phyloP scores from a whole-genome alignment of 2,113 vertebrate genomes.

The Phalacrocorax pelagicus region DNA sequence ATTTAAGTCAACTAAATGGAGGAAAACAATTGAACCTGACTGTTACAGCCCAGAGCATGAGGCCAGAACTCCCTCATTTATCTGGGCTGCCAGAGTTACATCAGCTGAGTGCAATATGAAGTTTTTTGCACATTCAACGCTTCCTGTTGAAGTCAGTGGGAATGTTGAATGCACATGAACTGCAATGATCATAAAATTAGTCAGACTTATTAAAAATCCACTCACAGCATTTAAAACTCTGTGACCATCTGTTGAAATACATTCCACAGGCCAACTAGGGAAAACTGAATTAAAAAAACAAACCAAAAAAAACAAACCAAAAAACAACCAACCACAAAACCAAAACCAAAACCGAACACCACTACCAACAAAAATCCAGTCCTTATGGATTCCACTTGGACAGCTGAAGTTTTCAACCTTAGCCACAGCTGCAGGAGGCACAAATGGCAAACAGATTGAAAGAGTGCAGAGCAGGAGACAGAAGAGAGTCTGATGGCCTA shows the following conservation, averaged over 20 bases:
- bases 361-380: background rate
- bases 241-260: conserved; percentile 56
- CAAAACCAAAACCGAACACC: background rate
- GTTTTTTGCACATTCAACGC: background rate
- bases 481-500: background rate
- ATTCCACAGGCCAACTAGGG: conserved; percentile 14
- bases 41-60: background rate
- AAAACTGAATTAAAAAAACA: background rate
- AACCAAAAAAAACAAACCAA: background rate
- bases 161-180: conserved; percentile 25
- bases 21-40: background rate
- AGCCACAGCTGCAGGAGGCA: background rate
- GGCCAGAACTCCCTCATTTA: background rate
- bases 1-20: background rate
- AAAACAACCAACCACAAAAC: too few relatives aligned
- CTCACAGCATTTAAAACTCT: conserved; percentile 49
- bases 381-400: background rate
- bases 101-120: background rate
- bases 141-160: background rate
- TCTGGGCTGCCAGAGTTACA: background rate
- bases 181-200: conserved; percentile 61
- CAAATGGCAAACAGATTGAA: background rate
- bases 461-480: background rate
- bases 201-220: conserved; percentile 69
- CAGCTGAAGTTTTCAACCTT: background rate